phyloP scores from a whole-genome alignment of 2,888 invertebrate genomes.

The Hypercompe scribonia region DNA sequence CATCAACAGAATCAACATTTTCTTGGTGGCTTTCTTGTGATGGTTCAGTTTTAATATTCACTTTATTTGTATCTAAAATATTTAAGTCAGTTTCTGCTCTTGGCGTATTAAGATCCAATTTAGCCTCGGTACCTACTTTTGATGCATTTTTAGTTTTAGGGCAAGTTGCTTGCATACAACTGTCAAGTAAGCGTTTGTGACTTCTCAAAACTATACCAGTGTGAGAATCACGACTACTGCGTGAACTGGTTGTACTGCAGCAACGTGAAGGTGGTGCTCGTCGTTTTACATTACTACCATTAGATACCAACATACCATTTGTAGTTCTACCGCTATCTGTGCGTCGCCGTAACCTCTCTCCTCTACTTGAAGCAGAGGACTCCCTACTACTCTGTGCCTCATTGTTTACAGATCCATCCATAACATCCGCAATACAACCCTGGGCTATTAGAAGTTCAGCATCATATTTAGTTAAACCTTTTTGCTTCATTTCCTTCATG shows the following conservation, averaged over 20 bases:
- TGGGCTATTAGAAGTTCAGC: slow-evolving; percentile 95
- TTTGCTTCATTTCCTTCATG: slow-evolving; percentile 93
- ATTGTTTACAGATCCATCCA: slow-evolving; percentile 74
- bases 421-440: slow-evolving; percentile 91
- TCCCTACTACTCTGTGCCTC: slow-evolving; percentile 78
- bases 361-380: slow-evolving; percentile 78
- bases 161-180: slow-evolving; percentile 64
- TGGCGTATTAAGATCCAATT: slow-evolving; percentile 65
- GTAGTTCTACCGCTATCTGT: slow-evolving; percentile 69
- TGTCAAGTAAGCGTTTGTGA: slow-evolving; percentile 86
- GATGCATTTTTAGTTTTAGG: slow-evolving; percentile 67
- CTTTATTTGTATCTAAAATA: slow-evolving; percentile 62
- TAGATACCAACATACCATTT: slow-evolving; percentile 68
- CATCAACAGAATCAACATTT: slow-evolving; percentile 57
- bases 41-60: slow-evolving; percentile 64
- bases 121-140: slow-evolving; percentile 66
- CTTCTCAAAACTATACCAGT: slow-evolving; percentile 88
- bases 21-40: slow-evolving; percentile 57
- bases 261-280: slow-evolving; percentile 75
- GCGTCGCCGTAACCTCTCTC: slow-evolving; percentile 72
- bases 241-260: slow-evolving; percentile 82
- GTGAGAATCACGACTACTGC: slow-evolving; percentile 80
- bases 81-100: slow-evolving; percentile 71
- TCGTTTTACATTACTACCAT: slow-evolving; percentile 51
- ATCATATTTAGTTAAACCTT: slow-evolving; percentile 95